Evolutionary conservation across 92 coral and sea anemone species (phyloP).

Genomic region (Phenganax marumi): DNA sequence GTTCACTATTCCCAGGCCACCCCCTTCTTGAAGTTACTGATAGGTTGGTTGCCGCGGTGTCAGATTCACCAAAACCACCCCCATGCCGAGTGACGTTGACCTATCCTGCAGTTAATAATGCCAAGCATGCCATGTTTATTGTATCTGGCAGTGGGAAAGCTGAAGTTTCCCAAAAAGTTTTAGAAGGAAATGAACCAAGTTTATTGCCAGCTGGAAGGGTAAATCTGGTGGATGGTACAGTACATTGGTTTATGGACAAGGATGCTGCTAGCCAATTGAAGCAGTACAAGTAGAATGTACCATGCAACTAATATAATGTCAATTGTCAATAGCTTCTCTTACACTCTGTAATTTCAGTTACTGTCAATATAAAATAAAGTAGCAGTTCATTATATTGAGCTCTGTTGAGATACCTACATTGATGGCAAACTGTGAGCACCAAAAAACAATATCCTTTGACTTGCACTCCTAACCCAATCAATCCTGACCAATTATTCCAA

Average conservation of each 20-base stretch:
- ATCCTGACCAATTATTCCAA: too few relatives aligned
- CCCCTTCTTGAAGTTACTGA: slow-evolving; percentile 66
- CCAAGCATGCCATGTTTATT: slow-evolving; percentile 78
- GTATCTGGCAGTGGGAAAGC: slow-evolving; percentile 93
- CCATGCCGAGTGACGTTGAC: slow-evolving; percentile 88
- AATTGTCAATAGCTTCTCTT: neutral
- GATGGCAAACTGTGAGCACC: neutral
- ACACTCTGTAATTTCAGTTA: neutral
- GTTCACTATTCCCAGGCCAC: slow-evolving; percentile 92
- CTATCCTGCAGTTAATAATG: slow-evolving; percentile 74
- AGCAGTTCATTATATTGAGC: too few relatives aligned
- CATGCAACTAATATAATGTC: neutral
- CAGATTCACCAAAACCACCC: slow-evolving; percentile 97
- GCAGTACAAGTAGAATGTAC: slow-evolving; percentile 22
- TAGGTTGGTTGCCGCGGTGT: slow-evolving; percentile 85
- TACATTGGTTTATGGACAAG: slow-evolving; percentile 92
- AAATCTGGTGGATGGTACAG: slow-evolving; percentile 69
- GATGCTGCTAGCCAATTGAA: slow-evolving; percentile 78
- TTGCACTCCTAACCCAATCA: too few relatives aligned
- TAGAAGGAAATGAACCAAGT: slow-evolving; percentile 66
- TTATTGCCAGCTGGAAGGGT: slow-evolving; percentile 94
- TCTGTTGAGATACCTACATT: neutral
- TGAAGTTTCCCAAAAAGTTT: slow-evolving; percentile 65
- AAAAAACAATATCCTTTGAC: too few relatives aligned
- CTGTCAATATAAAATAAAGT: neutral